A percentile compares a stretch with the other conserved stretches of the same genome.
These are phyloP conservation scores for Lacerta viridis DNA, from an alignment of 2,797 vertebrate species.

Conservation along the genomic window DNA sequence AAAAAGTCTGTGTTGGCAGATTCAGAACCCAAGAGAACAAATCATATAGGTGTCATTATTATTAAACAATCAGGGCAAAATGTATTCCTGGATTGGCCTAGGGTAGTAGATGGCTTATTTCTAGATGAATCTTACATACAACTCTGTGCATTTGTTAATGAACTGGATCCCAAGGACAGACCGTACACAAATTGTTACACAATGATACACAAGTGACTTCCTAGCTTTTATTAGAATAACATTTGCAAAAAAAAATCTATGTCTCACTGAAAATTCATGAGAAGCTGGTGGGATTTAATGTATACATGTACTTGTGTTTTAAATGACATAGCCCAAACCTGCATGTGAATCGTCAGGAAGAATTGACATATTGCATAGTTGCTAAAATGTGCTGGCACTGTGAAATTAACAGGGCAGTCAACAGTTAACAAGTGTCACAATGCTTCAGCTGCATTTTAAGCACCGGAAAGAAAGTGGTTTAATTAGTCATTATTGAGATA, in stretches of 20 bases:
- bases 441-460: neutral
- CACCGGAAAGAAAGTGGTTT: neutral
- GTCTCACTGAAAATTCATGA: neutral
- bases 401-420: neutral
- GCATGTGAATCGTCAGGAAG: neutral
- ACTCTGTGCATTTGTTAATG: neutral
- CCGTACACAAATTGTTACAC: neutral
- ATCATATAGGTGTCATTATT: conserved; percentile 44
- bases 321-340: neutral
- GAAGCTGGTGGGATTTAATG: neutral
- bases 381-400: neutral
- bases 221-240: neutral
- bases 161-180: neutral
- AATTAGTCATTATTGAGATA: neutral
- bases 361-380: neutral
- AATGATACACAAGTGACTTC: neutral
- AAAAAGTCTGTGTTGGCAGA: conserved; percentile 23
- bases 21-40: conserved; percentile 8
- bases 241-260: conserved; percentile 7
- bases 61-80: neutral
- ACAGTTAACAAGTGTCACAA: neutral
- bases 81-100: neutral
- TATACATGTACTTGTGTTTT: neutral
- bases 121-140: neutral
- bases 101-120: neutral